A percentile compares a stretch with the other conserved stretches of the same genome.
These are phyloP conservation scores for Ectemnius continuus DNA, from an alignment of 2,888 invertebrate genomes.

Conservation along the genomic window DNA sequence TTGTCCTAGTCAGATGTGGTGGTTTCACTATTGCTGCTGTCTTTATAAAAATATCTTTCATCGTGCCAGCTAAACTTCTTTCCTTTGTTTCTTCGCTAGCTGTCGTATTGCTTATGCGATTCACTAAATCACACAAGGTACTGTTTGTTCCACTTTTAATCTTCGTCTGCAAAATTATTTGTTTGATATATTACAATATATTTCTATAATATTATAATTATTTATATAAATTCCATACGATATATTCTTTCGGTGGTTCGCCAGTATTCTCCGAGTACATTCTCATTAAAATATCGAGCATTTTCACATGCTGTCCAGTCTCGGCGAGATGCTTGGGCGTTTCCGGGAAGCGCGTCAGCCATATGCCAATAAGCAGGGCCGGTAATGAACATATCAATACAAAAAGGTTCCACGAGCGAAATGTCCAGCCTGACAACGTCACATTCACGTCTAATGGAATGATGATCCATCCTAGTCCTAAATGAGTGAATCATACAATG, in stretches of 20 bases:
- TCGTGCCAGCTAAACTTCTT: slow-evolving; percentile 73
- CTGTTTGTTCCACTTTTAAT: slow-evolving; percentile 50
- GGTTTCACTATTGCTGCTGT: slow-evolving; percentile 86
- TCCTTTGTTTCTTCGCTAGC: slow-evolving; percentile 23
- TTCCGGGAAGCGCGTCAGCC: slow-evolving; percentile 86
- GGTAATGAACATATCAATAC: slow-evolving; percentile 87
- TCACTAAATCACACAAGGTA: slow-evolving; percentile 46
- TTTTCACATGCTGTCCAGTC: slow-evolving; percentile 86
- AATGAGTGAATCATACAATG: slow-evolving; percentile 42
- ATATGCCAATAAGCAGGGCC: slow-evolving; percentile 82
- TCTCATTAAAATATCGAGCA: slow-evolving; percentile 83
- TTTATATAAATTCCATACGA: slow-evolving; percentile 65
- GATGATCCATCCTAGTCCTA: slow-evolving; percentile 87
- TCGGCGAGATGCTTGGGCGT: slow-evolving; percentile 90
- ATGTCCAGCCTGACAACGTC: slow-evolving; percentile 81
- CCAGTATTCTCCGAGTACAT: slow-evolving; percentile 87
- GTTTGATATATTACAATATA: neutral
- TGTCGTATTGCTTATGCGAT: slow-evolving; percentile 34
- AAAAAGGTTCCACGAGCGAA: slow-evolving; percentile 89
- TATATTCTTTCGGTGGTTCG: slow-evolving; percentile 64
- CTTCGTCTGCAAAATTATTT: slow-evolving; percentile 48
- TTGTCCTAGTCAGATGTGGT: slow-evolving; percentile 85
- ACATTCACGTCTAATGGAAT: slow-evolving; percentile 84
- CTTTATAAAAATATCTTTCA: slow-evolving; percentile 79
- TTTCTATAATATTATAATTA: neutral